Evolutionary conservation across 2,113 vertebrate genomes (phyloP), one percentile per base, ranked within the genome.

Genomic region (Cinclus cinclus): DNA sequence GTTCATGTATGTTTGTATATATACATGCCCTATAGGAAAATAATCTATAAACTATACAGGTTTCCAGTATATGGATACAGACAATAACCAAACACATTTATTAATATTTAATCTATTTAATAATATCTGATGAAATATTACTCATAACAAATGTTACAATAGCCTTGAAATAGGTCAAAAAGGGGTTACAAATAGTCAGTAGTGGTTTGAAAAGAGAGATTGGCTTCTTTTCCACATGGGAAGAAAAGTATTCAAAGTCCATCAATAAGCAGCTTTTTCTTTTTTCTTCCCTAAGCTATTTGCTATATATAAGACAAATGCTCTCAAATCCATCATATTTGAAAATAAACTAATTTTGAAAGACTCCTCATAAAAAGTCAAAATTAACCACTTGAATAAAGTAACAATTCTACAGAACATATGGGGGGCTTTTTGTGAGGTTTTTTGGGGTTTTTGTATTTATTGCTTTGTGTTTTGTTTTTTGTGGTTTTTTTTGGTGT

Each of bases 151-250:
- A 35, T 33, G 35, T 10, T 33, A 28, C 16, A 81, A 35, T 24
- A 86, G 78, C 37, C 69, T 60, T 91, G 56, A 87, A 91, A 76
- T 31, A 74, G 62, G 79, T 86, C 91, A 69, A 70, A 56, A 52
- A 23, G 55, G 41, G 6, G 10, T 95, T 75, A 83, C 90, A 93
- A 95, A 68, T 27, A 87, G 52, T 44, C 76, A 60, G 69, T 56
- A 79, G 30, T 44, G 11, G 44, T 92, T 93, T 92, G 73, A 79
- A 94, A 91, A 70, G 6, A 91, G 63, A 77, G 50, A 91, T 21
- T 83, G 33, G 44, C 33, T 90, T 93, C 14, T 46, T 85, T 89
- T 69, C 16, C 46, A 92, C 63, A 78, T 39, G 15, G 89, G 68
- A n/a, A 33, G 69, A 53, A 12, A 18, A 53, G 5, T 33, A 47